A percentile compares a stretch with the other conserved stretches of the same genome.
These are phyloP conservation scores for Parascotia fuliginaria DNA, from an alignment of 2,888 invertebrate genomes.

Conservation along the genomic window DNA sequence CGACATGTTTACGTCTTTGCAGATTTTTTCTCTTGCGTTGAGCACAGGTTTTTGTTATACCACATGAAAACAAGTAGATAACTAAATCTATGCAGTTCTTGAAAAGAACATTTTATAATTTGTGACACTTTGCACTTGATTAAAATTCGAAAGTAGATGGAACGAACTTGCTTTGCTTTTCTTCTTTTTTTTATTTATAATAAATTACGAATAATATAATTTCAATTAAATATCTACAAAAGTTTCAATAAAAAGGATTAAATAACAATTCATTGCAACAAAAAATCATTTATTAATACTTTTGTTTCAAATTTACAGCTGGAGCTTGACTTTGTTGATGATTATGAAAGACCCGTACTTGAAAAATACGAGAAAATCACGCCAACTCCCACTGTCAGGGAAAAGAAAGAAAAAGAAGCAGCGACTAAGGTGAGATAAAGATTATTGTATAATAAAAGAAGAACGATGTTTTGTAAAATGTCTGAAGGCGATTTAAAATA, in stretches of 20 bases:
- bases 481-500: no score
- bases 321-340: slow-evolving; percentile 86
- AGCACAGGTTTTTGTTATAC: background rate
- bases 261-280: background rate
- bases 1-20: slow-evolving; percentile 18
- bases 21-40: background rate
- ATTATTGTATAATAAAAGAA: no score
- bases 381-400: slow-evolving; percentile 74
- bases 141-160: background rate
- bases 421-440: slow-evolving; percentile 62
- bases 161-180: background rate
- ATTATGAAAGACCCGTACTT: slow-evolving; percentile 91
- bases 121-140: background rate
- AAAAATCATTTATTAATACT: slow-evolving; percentile 10
- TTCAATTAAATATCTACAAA: background rate
- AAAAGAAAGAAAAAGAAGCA: slow-evolving; percentile 78
- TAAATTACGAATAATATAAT: background rate
- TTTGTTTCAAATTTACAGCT: slow-evolving; percentile 56
- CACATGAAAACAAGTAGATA: background rate
- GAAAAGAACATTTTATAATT: background rate
- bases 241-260: background rate
- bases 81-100: background rate
- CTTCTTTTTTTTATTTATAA: background rate
- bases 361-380: slow-evolving; percentile 89
- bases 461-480: no score